Conservation (phyloP, 2,113 vertebrate species). For the Hemiprocne comata region DNA sequence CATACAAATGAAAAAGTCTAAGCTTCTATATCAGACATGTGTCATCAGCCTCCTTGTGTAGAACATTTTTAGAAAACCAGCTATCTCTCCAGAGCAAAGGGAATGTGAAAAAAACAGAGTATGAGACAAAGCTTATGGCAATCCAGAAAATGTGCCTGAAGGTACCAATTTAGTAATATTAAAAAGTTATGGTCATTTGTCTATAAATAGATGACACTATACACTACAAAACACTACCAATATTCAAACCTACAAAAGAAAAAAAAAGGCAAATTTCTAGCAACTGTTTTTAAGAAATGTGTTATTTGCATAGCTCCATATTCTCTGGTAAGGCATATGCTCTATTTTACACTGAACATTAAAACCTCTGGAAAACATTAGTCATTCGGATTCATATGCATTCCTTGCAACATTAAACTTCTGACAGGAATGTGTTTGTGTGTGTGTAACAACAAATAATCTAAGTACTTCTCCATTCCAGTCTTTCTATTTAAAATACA, state of each 20-base stretch:
- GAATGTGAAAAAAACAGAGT: background rate
- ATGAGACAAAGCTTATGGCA: background rate
- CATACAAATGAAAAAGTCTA: background rate
- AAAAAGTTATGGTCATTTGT: background rate
- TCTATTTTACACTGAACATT: background rate
- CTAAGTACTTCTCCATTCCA: background rate
- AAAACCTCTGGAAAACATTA: conserved; percentile 32
- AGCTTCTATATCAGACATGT: background rate
- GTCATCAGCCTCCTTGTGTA: background rate
- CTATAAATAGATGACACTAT: background rate
- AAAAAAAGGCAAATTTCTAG: background rate
- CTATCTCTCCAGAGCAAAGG: background rate
- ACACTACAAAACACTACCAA: background rate
- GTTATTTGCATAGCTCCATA: background rate
- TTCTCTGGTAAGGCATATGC: background rate
- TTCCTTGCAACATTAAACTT: background rate
- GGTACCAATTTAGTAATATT: background rate
- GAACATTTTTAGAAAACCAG: background rate
- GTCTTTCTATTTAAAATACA: background rate
- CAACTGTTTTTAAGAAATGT: background rate
- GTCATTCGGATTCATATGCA: background rate
- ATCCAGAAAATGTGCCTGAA: background rate
- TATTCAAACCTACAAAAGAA: background rate
- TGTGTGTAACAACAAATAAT: background rate
- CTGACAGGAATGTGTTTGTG: background rate